A percentile compares a stretch with the other conserved stretches of the same genome.
Evolutionary conservation across 64 coral and sea anemone species (phyloP).

Genomic region (Cladopsammia gracilis): DNA sequence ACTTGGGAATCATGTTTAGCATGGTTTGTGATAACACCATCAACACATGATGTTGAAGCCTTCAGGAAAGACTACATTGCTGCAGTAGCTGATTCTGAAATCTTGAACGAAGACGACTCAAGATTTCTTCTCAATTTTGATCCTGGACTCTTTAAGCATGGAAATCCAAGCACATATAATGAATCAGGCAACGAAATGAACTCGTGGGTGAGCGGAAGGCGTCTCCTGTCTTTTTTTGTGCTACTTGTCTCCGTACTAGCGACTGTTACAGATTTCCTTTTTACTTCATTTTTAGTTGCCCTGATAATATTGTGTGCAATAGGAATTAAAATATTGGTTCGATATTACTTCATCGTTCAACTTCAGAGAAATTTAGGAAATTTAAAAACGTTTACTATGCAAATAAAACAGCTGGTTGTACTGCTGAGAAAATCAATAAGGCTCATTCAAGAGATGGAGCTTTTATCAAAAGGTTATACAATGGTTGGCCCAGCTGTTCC

Average conservation of each 20-base stretch:
- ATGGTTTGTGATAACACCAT: background rate
- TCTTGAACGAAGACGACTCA: slow-evolving; percentile 78
- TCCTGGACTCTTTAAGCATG: slow-evolving; percentile 54
- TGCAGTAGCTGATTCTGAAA: slow-evolving; percentile 54
- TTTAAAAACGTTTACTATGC: slow-evolving; percentile 35
- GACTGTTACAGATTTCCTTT: background rate
- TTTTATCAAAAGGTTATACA: slow-evolving; percentile 75
- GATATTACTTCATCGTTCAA: slow-evolving; percentile 33
- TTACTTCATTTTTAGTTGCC: background rate
- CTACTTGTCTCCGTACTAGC: background rate
- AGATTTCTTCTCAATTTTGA: slow-evolving; percentile 81
- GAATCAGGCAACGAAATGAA: background rate
- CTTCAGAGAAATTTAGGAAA: slow-evolving; percentile 52
- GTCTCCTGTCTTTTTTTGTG: background rate
- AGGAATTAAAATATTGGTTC: background rate
- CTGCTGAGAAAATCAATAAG: slow-evolving; percentile 82
- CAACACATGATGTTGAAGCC: background rate
- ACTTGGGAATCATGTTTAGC: background rate
- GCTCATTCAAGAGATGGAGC: slow-evolving; percentile 89
- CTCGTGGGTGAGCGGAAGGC: background rate
- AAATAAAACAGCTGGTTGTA: slow-evolving; percentile 36
- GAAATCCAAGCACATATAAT: background rate
- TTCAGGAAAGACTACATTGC: slow-evolving; percentile 59
- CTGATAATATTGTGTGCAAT: background rate
- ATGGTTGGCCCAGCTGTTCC: slow-evolving; percentile 62